Conservation (phyloP, 1,140 invertebrate genomes). For the Conus ventricosus region DNA sequence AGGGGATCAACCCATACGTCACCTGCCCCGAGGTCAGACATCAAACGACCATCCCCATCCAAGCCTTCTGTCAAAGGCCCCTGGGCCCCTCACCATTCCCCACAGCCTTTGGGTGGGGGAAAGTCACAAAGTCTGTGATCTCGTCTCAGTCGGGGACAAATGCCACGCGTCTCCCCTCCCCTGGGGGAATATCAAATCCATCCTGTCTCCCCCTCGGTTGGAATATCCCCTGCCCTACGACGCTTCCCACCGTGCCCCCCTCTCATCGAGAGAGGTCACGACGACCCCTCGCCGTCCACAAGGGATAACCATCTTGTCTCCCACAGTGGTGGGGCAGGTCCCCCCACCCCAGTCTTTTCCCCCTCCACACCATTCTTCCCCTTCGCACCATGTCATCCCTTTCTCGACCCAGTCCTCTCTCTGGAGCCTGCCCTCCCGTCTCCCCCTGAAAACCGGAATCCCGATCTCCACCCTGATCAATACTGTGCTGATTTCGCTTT, state of each 20-base stretch:
- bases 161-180: neutral
- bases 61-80: neutral
- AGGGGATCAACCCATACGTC: neutral
- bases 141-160: neutral
- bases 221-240: neutral
- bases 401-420: neutral
- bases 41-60: neutral
- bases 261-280: neutral
- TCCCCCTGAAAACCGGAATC: neutral
- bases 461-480: neutral
- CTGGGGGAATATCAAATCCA: slow-evolving; percentile 15
- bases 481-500: neutral
- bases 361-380: neutral
- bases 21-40: neutral
- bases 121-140: neutral
- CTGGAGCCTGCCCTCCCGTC: neutral
- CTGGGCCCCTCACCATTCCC: neutral
- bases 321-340: neutral
- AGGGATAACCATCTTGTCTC: neutral
- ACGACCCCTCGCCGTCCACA: slow-evolving; percentile 20
- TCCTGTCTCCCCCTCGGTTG: slow-evolving; percentile 2
- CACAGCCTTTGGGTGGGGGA: neutral
- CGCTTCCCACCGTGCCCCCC: neutral
- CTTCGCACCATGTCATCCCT: neutral
- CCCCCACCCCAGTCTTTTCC: neutral